Evolutionary conservation across 2,797 vertebrate genomes (phyloP), one percentile per base, ranked within the genome.

Genomic region (Xenopus petersii): DNA sequence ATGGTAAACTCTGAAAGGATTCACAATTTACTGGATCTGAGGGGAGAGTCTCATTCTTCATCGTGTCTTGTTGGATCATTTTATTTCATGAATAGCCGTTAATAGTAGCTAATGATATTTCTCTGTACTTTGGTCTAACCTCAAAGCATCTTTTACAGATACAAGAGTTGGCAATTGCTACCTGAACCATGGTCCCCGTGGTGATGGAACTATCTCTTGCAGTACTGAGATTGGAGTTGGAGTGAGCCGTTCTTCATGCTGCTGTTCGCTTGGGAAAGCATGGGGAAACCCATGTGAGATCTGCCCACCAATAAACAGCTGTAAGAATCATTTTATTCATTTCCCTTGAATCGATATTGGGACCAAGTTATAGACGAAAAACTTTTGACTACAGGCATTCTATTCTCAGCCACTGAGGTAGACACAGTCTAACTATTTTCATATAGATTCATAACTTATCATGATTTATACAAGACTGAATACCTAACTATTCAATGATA

Each of bases 231-330:
- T 92, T 13, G 93, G 94, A 0, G 87, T 94, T 73, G 92, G 88
- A 42, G 92, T 94, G 73, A 92, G 91, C 61, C 91, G 89, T 15
- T 94, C 93, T 9, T 93, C 92, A 0, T 95, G 94, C 80, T 94
- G 93, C 85, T 95, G 94, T 81, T 94, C 92, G 0, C 80, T 89
- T 71, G 93, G 93, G 67, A 91, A 82, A 79, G 89, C 91, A 15
- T 95, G 94, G 94, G 93, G 93, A 47, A 92, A 90, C 77, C 93
- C 92, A 59, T 94, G 93, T 26, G 92, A 94, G 85, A 89, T 81
- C 0, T 94, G 93, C 73, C 91, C 93, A 1, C 81, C 86, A 70
- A 82, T 93, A 75, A 95, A 95, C 73, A 91, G 89, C 83, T 91
- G 93, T 95, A 87, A 92, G 93, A 78, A 83, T n/a, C n/a, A 56